Evolutionary conservation across 64 coral and sea anemone species (phyloP), one percentile per base, ranked within the genome.

Genomic region (Anthopleura sola): DNA sequence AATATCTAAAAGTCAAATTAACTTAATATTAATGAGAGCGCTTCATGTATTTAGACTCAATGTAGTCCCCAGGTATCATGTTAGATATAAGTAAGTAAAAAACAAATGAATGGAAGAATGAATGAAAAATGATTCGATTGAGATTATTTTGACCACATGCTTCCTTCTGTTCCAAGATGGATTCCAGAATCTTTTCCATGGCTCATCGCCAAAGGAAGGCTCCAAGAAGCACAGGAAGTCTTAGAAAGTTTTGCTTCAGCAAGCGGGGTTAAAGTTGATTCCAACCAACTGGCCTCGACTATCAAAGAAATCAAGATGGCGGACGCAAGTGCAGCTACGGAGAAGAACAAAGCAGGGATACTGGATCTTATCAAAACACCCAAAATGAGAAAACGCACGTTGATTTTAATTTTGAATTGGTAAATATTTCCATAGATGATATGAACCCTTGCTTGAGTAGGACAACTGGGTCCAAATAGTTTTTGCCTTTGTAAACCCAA

Each of bases 191-290:
- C 84, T 54, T 75, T 84, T 16, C 84, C 79, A 5, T 86, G 89
- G 89, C 84, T 91, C 46, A 39, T 91, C 48, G 89, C 83, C 15
- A 86, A 91, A 78, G 85, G 85, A 57, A 81, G 84, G 2, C 89
- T 91, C 10, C 55, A 85, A 2, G 84, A 91, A 23, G 84, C 89
- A 13, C 89, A 91, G 24, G 15, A 68, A 1, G 53, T 91, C 7
- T 60, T 91, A 9, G 85, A 86, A 82, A 91, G 64, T 11, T 86
- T 80, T 18, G 89, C 89, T 12, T 21, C 37, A 34, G 77, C 75
- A 91, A 91, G 80, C 79, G 75, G 75, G 0, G 51, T 79, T 36
- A 28, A 82, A 11, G 83, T 91, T 39, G 89, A 91, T 50, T 13
- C 51, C 34, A 55, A 86, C 36, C 74, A 68, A 23, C 57, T 91